A percentile compares a stretch with the other conserved stretches of the same genome.
Conservation (phyloP, 2,797 vertebrate species). For the Enteromius radiatus region DNA sequence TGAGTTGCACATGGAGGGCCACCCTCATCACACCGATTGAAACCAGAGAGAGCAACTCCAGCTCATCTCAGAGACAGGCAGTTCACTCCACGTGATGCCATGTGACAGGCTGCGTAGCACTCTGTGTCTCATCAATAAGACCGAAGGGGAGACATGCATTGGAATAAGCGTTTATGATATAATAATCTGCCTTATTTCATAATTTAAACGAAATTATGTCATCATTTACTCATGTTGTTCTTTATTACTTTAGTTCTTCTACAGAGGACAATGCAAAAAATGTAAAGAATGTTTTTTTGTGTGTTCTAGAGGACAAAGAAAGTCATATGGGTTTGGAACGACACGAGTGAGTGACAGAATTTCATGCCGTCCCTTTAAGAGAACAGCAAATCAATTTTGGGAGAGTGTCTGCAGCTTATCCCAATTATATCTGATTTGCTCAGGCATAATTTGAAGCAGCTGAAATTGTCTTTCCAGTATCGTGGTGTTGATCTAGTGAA, state of each 20-base stretch:
- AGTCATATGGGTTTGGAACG: not conserved
- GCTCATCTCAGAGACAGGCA: constrained; percentile 6
- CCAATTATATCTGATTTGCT: constrained; percentile 24
- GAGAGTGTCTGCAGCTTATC: not conserved
- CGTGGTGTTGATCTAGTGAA: constrained; percentile 23
- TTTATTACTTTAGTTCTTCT: not conserved
- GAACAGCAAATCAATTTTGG: not conserved
- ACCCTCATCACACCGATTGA: constrained; percentile 41
- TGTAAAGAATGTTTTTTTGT: not conserved
- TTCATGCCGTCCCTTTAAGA: not conserved
- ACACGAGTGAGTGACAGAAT: not conserved
- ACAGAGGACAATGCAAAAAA: not conserved
- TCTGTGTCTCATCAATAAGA: constrained; percentile 42
- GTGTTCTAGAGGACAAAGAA: not conserved
- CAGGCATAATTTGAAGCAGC: constrained; percentile 18
- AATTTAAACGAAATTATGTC: not conserved
- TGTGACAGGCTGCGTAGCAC: constrained; percentile 41
- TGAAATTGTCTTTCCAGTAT: constrained; percentile 45
- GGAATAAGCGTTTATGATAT: not conserved
- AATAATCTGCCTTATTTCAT: not conserved
- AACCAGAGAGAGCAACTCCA: constrained; percentile 42
- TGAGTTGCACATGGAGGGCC: constrained; percentile 58
- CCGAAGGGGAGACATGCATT: not conserved
- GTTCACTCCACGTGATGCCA: constrained; percentile 48
- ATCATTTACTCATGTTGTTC: not conserved